A percentile compares a stretch with the other conserved stretches of the same genome.
phyloP scores from a whole-genome alignment of 2,113 vertebrate species.

The Telmatochromis bifrenatus region DNA sequence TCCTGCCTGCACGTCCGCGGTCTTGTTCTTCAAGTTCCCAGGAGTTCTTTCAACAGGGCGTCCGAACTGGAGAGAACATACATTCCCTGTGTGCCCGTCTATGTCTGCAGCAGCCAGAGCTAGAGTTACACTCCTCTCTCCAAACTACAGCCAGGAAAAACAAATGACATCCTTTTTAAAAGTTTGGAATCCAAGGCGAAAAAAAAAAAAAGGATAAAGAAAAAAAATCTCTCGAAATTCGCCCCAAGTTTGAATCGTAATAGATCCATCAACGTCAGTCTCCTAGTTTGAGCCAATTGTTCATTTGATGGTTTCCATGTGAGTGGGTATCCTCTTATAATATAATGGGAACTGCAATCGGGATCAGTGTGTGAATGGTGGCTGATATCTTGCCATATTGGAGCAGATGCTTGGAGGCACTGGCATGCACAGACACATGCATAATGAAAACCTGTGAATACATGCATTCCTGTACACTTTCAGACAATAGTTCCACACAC shows the following conservation, averaged over 20 bases:
- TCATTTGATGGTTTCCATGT: slow-evolving; percentile 58
- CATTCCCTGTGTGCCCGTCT: slow-evolving; percentile 20
- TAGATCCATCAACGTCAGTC: slow-evolving; percentile 45
- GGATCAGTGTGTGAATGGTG: slow-evolving; percentile 24
- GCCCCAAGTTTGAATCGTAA: slow-evolving; percentile 15
- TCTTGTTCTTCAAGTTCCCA: slow-evolving; percentile 12
- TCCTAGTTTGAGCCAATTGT: slow-evolving; percentile 35
- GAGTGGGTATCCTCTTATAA: slow-evolving; percentile 42
- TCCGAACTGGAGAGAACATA: neutral
- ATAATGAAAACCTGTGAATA: neutral
- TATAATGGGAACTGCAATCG: slow-evolving; percentile 46
- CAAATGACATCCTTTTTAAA: slow-evolving; percentile 48
- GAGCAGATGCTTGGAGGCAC: neutral
- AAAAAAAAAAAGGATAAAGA: neutral
- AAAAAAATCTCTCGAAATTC: neutral
- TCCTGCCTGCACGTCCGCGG: neutral
- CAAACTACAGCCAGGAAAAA: slow-evolving; percentile 47
- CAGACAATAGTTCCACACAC: neutral
- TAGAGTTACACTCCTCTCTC: slow-evolving; percentile 26
- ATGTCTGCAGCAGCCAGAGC: slow-evolving; percentile 7
- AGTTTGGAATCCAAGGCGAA: neutral
- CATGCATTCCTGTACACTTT: neutral
- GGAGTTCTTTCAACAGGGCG: slow-evolving; percentile 21
- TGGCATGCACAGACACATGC: neutral
- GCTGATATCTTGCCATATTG: slow-evolving; percentile 22